Base-by-base conservation (phyloP, 2,888 invertebrate species). In the Hoplodrina blanda region DNA sequence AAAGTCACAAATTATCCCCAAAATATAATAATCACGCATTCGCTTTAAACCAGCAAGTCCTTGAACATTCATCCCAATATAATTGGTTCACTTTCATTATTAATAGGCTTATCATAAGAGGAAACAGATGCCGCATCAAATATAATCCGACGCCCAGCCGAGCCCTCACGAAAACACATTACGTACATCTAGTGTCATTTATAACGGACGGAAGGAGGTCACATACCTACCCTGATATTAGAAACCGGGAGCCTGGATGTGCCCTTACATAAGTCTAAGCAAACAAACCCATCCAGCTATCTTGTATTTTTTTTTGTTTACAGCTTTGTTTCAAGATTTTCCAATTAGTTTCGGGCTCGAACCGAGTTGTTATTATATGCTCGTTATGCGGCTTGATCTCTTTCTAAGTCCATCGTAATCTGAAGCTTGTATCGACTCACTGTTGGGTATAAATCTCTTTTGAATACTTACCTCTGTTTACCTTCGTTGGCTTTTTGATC, bases 91-190 rank as follows among this genome's bases (percentile, higher is more conserved):
- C 50, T 63, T 76, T 55, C 55, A 53, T 60, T 73, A 78, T 78
- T 73, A 81, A 81, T 81, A 76, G 73, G 61, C 64, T 57, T 65
- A 59, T 61, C 61, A 50, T 57, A 62, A 46, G 64, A 44, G 68
- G 63, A 68, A 73, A 67, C 69, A 73, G 66, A 73, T 67, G 73
- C 60, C 19, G 25, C 44, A 56, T 69, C 56, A 50, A 66, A 72
- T 60, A 62, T 78, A 78, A 78, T 71, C 76, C 62, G 49, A 2
- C 33, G 53, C 46, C 15, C 44, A 15, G 61, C 55, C 62, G 65
- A 30, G 60, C 52, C 59, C 67, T 67, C 73, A 73, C 76, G 73
- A 60, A 78, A 75, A 81, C 67, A 69, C 69, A 73, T 80, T 72
- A 71, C 57, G 33, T 53, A 55, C 54, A 52, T 62, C 64, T 65